Base-by-base conservation (phyloP, 2,888 invertebrate genomes). In the Caenorhabditis sinica region DNA sequence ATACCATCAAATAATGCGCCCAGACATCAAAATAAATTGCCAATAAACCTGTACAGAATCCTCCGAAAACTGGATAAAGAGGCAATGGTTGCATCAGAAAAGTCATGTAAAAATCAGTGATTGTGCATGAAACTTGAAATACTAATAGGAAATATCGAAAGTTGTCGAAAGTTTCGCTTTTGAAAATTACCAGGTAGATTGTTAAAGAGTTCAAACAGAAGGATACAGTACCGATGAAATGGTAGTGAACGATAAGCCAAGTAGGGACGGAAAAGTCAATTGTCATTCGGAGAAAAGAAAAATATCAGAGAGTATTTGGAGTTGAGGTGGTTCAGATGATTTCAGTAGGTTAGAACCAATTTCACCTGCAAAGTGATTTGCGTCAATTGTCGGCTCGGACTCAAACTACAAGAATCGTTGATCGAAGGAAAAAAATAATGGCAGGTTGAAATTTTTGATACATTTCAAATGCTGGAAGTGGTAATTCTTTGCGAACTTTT, bases 141-240 rank as follows among this genome's bases (percentile, higher is more conserved):
- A 53, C 43, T 28, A 79, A 25, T n/a, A 79, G n/a, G 11, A 33
- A 79, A 43, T 63, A 72, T 15, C 71, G 53, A 45, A 79, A 79
- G 45, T 40, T 65, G 33, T 79, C 79, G 33, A 79, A 65, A 49
- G 33, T 51, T 23, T 53, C 36, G 30, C 79, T 72, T 45, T 79
- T 71, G 28, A 72, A 72, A 20, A 72, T 17, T 1, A 72, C 25
- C 40, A 79, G 56, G 9, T 15, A 40, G 17, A 79, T 71, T 0
- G 71, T 72, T 23, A 61, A 49, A 1, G 43, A 4, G 25, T 79
- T 79, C n/a, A 79, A 43, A 30, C 71, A 51, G 9, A 79, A n/a
- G 20, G 79, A 79, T 15, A 72, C 51, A 3, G 56, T 56, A 33
- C 71, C 79, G 2, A 63, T 72, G 15, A 63, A 71, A 56, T 72